Evolutionary conservation across 2,888 invertebrate genomes (phyloP), one percentile per base, ranked within the genome.

Genomic region (Thera britannica): DNA sequence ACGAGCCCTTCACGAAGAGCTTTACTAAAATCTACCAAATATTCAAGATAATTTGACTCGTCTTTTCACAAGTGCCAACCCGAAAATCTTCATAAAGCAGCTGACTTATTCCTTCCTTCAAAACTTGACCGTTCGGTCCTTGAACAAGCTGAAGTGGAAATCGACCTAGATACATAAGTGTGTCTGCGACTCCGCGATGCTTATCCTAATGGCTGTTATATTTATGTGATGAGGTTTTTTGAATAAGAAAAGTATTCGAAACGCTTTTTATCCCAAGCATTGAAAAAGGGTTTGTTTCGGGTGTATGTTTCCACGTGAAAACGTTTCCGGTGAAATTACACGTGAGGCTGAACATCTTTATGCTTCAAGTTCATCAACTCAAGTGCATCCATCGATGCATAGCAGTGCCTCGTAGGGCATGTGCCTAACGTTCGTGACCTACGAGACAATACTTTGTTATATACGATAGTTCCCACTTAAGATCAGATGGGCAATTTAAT

Each of bases 151-250:
- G 6, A 3, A 69, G 69, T 65, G 65, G 68, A 52, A 63, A 66
- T 69, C 65, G 69, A 69, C 69, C 69, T 63, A 69, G 59, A 60
- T 69, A 62, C 56, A 63, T 52, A 62, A 69, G 65, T 58, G 65
- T 59, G 59, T 57, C 59, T 60, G 55, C 36, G 23, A 51, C 49
- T 59, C 7, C 34, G 23, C 38, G 65, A 46, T 57, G 57, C 69
- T 66, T 63, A 60, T 63, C 59, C 62, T 69, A 69, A 66, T 69
- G 52, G 57, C 52, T 52, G 36, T 34, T 55, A 55, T 56, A 46
- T 54, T 52, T 44, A 11, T 41, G 23, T 41, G 23, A 56, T 36
- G 5, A 38, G 55, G 35, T n/a, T 36, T 35, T 5, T 35, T 9
- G 36, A n/a, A 35, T 12, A 41, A 5, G n/a, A 48, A 48, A 11